Evolutionary conservation across 2,797 vertebrate species (phyloP).

Genomic region (Lacerta agilis): DNA sequence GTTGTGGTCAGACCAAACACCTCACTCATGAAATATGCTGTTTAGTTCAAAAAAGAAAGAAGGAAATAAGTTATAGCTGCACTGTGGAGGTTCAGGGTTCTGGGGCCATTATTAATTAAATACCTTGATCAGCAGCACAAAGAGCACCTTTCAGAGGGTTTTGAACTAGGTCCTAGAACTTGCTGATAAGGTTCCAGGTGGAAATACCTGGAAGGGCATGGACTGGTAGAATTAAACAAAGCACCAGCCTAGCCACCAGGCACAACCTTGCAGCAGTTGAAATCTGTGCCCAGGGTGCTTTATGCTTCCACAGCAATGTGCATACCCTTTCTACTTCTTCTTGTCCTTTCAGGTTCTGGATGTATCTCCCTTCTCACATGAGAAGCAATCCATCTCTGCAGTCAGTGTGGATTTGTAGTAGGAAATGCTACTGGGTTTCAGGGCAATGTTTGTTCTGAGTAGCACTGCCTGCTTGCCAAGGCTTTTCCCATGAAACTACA

Average conservation of each 20-base stretch:
- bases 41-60: neutral
- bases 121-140: neutral
- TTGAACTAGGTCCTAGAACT: neutral
- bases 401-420: neutral
- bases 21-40: rapidly evolving
- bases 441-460: neutral
- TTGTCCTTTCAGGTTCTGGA: neutral
- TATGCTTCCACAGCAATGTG: neutral
- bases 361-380: neutral
- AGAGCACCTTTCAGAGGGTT: neutral
- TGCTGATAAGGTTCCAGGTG: neutral
- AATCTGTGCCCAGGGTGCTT: conserved; percentile 40
- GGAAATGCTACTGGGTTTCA: neutral
- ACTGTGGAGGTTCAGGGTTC: neutral
- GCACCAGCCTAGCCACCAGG: conserved; percentile 56
- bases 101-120: neutral
- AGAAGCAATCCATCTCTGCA: neutral
- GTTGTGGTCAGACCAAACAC: neutral
- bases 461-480: neutral
- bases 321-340: neutral
- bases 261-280: conserved; percentile 53
- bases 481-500: neutral
- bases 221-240: neutral
- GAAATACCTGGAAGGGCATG: too few relatives aligned
- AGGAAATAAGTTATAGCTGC: neutral